Conservation (phyloP, 2,888 invertebrate genomes). For the Lycaena phlaeas region DNA sequence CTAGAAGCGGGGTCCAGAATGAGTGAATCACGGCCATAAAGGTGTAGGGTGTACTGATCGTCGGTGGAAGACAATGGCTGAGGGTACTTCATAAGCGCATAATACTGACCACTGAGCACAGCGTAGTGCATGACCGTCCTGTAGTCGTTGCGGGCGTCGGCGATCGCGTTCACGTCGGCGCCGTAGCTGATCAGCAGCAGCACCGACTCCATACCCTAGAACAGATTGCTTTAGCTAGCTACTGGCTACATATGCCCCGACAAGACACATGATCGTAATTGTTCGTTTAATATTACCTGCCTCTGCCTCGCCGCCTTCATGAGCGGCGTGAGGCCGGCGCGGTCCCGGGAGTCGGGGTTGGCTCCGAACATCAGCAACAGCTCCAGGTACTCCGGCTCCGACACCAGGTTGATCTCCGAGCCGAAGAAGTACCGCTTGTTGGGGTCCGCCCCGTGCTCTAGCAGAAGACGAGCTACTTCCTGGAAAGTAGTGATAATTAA, state of each 20-base stretch:
- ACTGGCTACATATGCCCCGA: no score
- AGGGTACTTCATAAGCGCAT: neutral
- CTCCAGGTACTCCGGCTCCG: conserved; percentile 86
- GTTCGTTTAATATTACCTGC: conserved; percentile 59
- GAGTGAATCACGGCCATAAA: no score
- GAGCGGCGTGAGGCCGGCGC: conserved; percentile 89
- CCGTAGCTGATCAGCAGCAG: conserved; percentile 83
- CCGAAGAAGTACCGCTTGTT: conserved; percentile 95
- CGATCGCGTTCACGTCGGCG: conserved; percentile 89
- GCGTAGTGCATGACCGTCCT: conserved; percentile 92
- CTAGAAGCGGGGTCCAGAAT: no score
- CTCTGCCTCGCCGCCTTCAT: conserved; percentile 91
- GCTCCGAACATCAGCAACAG: conserved; percentile 89
- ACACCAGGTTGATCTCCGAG: conserved; percentile 90
- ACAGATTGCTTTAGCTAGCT: conserved; percentile 1
- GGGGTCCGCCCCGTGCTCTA: conserved; percentile 90
- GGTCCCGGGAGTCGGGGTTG: conserved; percentile 87
- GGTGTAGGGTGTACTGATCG: no score
- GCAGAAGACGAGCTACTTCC: conserved; percentile 79
- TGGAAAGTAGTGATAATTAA: conserved; percentile 26
- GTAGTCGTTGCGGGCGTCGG: conserved; percentile 89
- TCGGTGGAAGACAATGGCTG: no score
- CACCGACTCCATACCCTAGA: conserved; percentile 82
- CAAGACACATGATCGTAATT: neutral
- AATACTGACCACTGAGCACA: conserved; percentile 61